Base-by-base conservation (phyloP, 2,113 vertebrate species). In the Scatophagus argus region DNA sequence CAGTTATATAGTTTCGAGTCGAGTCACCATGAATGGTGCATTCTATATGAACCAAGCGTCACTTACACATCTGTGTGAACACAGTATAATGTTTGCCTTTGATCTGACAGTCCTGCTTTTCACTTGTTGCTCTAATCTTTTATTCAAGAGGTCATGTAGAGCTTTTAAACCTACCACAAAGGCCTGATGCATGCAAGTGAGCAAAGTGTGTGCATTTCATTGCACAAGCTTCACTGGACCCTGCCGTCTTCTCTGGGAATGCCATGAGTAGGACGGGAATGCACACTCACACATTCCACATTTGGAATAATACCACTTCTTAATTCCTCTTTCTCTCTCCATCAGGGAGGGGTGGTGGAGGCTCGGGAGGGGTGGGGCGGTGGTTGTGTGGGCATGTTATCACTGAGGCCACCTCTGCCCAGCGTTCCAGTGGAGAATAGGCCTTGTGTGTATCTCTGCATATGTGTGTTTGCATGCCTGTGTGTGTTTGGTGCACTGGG, bases 401-500 rank as follows among this genome's bases (percentile, higher is more conserved):
- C 78, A 72, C 84, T 64, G 87, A 90, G 91, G 93, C 94, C 93
- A 93, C 92, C 90, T 90, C 89, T 87, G 87, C 89, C 86, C 82
- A 82, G 81, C 46, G 73, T 84, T 90, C 76, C 86, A 81, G 67
- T 67, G 85, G 79, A 94, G 92, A 95, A 95, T 93, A 80, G 92
- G 56, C 85, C 90, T 90, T 91, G 87, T 95, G 91, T 92, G 72
- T 61, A 27, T 82, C 52, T 56, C 52, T 56, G 44, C 38, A 43
- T 71, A 46, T 49, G 60, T 39, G 63, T 78, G 79, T 49, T 55
- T 82, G 32, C 19, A 39, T 76, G 41, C 64, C 54, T 74, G 74
- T 58, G 64, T 58, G 69, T 68, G 58, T 76, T 29, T 59, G 71
- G 87, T 68, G 74, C 76, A 43, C 74, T 70, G 85, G 84, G 94